Percentiles rank a stretch among this genome's conserved stretches.
Evolutionary conservation across 2,888 invertebrate species (phyloP).

Genomic region (Agrilus mali): DNA sequence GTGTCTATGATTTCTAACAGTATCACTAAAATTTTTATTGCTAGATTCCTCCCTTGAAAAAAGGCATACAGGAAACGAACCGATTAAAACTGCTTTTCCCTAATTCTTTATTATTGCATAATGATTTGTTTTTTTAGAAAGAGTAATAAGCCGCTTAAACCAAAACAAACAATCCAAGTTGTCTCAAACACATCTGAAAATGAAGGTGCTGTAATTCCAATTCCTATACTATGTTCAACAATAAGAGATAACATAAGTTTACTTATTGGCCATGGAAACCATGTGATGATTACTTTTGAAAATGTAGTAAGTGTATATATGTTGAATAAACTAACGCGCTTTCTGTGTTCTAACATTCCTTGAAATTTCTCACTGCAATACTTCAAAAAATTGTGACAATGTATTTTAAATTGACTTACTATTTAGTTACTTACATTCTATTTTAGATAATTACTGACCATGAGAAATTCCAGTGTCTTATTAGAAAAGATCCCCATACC

Average conservation of each 20-base stretch:
- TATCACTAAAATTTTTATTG: too few relatives aligned
- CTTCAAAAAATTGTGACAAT: neutral
- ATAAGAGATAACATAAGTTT: slow-evolving; percentile 33
- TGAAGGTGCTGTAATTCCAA: slow-evolving; percentile 37
- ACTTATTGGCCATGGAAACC: slow-evolving; percentile 45
- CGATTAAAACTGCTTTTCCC: too few relatives aligned
- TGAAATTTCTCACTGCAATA: slow-evolving; percentile 1
- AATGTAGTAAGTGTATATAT: slow-evolving; percentile 34
- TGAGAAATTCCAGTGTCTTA: slow-evolving; percentile 36
- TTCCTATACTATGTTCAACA: slow-evolving; percentile 40
- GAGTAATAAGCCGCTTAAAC: slow-evolving; percentile 49
- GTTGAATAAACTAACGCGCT: neutral
- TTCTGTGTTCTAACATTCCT: slow-evolving; percentile 3
- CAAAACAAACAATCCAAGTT: slow-evolving; percentile 47
- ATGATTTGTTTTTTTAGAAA: slow-evolving; percentile 23
- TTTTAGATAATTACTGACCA: slow-evolving; percentile 19
- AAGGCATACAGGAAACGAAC: too few relatives aligned
- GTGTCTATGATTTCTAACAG: too few relatives aligned
- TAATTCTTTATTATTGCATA: too few relatives aligned
- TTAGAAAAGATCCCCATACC: slow-evolving; percentile 32
- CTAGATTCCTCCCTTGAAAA: too few relatives aligned
- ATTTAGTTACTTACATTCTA: slow-evolving; percentile 2
- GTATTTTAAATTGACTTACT: neutral
- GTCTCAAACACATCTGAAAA: slow-evolving; percentile 38
- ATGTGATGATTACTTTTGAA: slow-evolving; percentile 45